Percentiles rank a stretch among this genome's conserved stretches.
These are phyloP conservation scores for Heliconius aoede DNA, from an alignment of 2,888 invertebrate genomes.

Conservation along the genomic window DNA sequence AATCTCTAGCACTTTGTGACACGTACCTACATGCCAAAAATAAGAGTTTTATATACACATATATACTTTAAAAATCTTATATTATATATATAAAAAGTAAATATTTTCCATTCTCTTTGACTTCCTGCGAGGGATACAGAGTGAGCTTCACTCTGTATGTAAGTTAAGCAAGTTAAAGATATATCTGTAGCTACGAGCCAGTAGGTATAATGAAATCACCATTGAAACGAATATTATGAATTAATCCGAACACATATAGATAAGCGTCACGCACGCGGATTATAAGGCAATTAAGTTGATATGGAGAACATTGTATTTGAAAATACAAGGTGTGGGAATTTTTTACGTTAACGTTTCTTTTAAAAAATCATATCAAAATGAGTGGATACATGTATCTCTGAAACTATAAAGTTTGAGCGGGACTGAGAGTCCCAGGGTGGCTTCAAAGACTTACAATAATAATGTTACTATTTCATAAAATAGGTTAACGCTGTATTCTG, in stretches of 20 bases:
- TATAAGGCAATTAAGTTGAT: constrained; percentile 68
- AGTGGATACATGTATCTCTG: background rate
- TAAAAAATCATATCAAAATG: background rate
- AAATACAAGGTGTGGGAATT: constrained; percentile 38
- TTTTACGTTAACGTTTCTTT: background rate
- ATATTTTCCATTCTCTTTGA: background rate
- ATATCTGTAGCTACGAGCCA: background rate
- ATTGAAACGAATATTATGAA: constrained; percentile 51
- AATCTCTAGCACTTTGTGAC: too few relatives aligned
- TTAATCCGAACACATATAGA: constrained; percentile 61
- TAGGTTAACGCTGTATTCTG: too few relatives aligned
- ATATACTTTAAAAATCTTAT: background rate
- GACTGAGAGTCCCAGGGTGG: too few relatives aligned
- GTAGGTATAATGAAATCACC: constrained; percentile 35
- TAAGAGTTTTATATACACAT: background rate
- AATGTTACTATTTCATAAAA: too few relatives aligned
- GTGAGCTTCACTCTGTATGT: too few relatives aligned
- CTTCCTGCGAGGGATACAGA: too few relatives aligned
- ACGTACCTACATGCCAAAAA: too few relatives aligned
- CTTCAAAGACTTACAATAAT: too few relatives aligned
- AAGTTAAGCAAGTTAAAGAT: too few relatives aligned
- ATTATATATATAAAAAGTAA: background rate
- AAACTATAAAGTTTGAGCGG: background rate
- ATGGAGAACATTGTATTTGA: constrained; percentile 52
- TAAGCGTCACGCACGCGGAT: constrained; percentile 66